Evolutionary conservation across 2,888 invertebrate species (phyloP).

Genomic region (Magallana nippona): DNA sequence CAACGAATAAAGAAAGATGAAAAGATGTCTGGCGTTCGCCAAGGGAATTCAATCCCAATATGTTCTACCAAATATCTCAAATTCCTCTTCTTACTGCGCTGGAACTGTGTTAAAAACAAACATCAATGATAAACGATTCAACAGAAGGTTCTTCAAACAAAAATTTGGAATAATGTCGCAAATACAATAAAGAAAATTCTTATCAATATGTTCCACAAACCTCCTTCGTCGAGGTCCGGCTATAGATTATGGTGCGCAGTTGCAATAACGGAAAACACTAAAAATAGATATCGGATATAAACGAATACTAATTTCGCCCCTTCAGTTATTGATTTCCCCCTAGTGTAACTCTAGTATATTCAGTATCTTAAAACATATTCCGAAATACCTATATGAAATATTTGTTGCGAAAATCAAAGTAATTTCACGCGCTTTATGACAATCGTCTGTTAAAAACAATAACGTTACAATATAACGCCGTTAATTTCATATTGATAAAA

Average conservation of each 20-base stretch:
- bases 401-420: no score
- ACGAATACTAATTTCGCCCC: neutral
- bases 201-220: conserved; percentile 36
- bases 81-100: conserved; percentile 6
- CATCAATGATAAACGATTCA: neutral
- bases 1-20: conserved; percentile 51
- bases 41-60: conserved; percentile 46
- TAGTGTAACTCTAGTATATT: no score
- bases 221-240: conserved; percentile 34
- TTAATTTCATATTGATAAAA: no score
- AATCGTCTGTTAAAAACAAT: no score
- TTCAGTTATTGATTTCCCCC: no score
- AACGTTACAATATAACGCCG: no score
- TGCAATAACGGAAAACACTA: neutral
- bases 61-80: conserved; percentile 42
- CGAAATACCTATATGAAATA: no score
- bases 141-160: neutral
- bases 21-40: conserved; percentile 54
- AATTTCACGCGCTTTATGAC: no score
- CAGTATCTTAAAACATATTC: no score
- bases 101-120: neutral
- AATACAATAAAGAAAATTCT: neutral
- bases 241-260: conserved; percentile 1
- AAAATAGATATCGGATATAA: neutral
- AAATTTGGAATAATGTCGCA: neutral